Percentiles rank a stretch among this genome's conserved stretches.
These are phyloP conservation scores for Meloe dianella DNA, from an alignment of 2,888 invertebrate genomes.

Conservation along the genomic window DNA sequence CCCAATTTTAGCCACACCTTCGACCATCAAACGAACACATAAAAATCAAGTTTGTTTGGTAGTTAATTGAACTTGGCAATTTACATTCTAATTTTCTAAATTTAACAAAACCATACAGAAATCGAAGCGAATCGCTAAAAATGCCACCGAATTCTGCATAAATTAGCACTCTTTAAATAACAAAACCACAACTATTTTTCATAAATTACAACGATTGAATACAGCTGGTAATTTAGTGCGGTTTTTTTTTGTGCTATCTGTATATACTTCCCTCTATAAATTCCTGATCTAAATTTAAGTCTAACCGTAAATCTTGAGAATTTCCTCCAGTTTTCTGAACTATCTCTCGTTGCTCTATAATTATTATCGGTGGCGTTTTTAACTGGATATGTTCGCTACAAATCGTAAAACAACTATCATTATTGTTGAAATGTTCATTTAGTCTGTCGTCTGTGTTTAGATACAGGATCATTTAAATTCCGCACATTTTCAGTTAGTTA, in stretches of 20 bases:
- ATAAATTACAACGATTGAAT: not conserved
- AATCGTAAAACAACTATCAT: constrained; percentile 29
- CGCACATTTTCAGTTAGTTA: constrained; percentile 14
- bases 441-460: constrained; percentile 19
- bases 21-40: not conserved
- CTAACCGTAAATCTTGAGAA: not conserved
- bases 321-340: not conserved
- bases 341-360: not conserved
- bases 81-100: not conserved
- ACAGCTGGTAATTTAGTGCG: not conserved
- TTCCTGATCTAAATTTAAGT: not conserved
- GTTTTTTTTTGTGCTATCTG: not conserved
- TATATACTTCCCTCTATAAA: not conserved
- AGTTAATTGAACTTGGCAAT: not conserved
- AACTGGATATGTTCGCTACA: constrained; percentile 30
- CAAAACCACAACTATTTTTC: not conserved
- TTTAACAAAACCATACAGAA: not conserved
- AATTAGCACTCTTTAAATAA: not conserved
- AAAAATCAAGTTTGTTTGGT: not conserved
- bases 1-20: not conserved
- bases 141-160: not conserved
- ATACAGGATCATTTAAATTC: constrained; percentile 25
- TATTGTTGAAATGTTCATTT: constrained; percentile 28
- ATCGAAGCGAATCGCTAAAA: not conserved
- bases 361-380: constrained; percentile 12